A percentile compares a stretch with the other conserved stretches of the same genome.
Evolutionary conservation across 2,113 vertebrate genomes (phyloP).

Genomic region (Gnathonemus echidnorhynchus): DNA sequence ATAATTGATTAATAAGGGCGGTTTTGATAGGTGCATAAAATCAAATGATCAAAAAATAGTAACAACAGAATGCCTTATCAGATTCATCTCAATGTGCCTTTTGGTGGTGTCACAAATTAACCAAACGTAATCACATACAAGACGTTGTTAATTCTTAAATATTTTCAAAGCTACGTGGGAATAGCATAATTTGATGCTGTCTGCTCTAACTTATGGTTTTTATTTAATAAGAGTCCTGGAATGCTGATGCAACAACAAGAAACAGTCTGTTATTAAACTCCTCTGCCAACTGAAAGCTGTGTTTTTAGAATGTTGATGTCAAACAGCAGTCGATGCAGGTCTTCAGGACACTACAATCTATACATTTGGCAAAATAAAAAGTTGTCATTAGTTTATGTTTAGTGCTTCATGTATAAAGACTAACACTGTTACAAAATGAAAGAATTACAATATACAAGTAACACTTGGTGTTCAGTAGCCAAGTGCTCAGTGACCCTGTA

Average conservation of each 20-base stretch:
- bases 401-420: background rate
- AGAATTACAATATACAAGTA: background rate
- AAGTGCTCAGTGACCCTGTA: background rate
- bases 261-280: background rate
- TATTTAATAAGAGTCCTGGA: slow-evolving; percentile 17
- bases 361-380: background rate
- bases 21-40: background rate
- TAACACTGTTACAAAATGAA: background rate
- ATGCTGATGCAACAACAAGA: slow-evolving; percentile 23
- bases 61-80: background rate
- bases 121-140: background rate
- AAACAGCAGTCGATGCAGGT: background rate
- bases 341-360: background rate
- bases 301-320: background rate
- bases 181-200: background rate
- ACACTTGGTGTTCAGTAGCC: background rate
- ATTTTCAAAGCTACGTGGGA: background rate
- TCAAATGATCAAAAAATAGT: background rate
- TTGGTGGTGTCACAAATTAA: background rate
- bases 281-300: background rate
- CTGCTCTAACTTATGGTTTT: slow-evolving; percentile 8
- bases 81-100: background rate
- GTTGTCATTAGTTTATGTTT: background rate
- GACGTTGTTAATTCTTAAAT: slow-evolving; percentile 3
- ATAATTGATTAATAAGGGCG: background rate